Conservation (phyloP, 2,888 invertebrate species). For the Podotricha telesiphe region DNA sequence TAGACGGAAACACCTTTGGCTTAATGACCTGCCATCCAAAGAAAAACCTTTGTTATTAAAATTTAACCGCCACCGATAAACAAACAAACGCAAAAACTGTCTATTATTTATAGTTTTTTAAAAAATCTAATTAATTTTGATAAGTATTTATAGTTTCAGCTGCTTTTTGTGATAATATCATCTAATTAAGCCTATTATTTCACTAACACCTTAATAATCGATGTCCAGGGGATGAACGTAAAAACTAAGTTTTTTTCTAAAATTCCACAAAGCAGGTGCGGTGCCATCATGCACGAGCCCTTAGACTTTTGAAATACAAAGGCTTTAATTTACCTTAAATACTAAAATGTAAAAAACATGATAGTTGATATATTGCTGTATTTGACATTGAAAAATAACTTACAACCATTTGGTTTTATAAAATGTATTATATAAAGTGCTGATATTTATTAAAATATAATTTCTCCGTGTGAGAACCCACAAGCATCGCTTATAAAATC, state of each 20-base stretch:
- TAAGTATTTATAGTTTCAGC: conserved; percentile 14
- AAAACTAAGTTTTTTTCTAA: conserved; percentile 13
- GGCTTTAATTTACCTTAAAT: too few relatives aligned
- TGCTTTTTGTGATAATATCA: conserved; percentile 22
- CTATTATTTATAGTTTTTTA: conserved; percentile 18
- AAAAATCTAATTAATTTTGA: conserved; percentile 14
- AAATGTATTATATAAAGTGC: too few relatives aligned
- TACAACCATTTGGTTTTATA: too few relatives aligned
- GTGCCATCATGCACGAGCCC: conserved; percentile 23
- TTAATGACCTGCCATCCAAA: not conserved
- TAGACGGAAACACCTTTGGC: conserved; percentile 9
- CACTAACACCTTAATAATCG: conserved; percentile 34
- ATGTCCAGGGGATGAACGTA: conserved; percentile 21
- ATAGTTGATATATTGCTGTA: too few relatives aligned
- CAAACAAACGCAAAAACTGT: conserved; percentile 16
- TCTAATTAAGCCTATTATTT: conserved; percentile 22
- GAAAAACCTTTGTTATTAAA: not conserved
- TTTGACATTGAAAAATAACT: too few relatives aligned
- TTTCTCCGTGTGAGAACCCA: too few relatives aligned
- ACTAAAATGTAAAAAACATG: too few relatives aligned
- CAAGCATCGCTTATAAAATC: too few relatives aligned
- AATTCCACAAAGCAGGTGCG: conserved; percentile 38
- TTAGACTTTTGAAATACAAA: not conserved
- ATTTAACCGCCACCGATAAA: conserved; percentile 9
- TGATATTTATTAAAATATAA: too few relatives aligned